phyloP scores from a whole-genome alignment of 2,888 invertebrate genomes.

The Cremastinae sp. region DNA sequence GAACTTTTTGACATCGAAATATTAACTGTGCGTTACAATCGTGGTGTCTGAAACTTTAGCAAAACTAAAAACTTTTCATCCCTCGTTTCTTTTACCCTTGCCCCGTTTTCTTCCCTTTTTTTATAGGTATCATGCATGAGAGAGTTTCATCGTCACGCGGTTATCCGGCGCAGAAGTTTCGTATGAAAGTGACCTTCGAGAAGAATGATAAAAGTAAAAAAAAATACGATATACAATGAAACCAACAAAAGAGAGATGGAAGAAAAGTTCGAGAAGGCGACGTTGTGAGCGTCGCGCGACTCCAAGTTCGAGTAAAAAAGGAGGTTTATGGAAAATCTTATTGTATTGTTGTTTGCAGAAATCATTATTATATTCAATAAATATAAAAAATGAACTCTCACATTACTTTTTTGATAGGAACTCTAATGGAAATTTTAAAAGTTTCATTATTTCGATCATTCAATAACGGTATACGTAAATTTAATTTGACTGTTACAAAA shows the following conservation, averaged over 20 bases:
- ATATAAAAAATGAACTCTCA: too few species aligned
- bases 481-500: too few species aligned
- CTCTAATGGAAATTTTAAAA: too few species aligned
- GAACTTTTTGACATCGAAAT: slow-evolving; percentile 26
- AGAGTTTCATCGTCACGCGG: slow-evolving; percentile 50
- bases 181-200: slow-evolving; percentile 53
- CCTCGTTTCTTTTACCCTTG: slow-evolving; percentile 6
- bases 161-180: slow-evolving; percentile 49
- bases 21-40: slow-evolving; percentile 30
- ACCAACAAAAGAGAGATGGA: slow-evolving; percentile 8
- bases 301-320: too few species aligned
- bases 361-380: too few species aligned
- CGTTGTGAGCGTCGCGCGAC: slow-evolving; percentile 3
- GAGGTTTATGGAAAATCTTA: too few species aligned
- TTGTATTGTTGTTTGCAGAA: too few species aligned
- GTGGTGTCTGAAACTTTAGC: slow-evolving; percentile 29
- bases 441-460: too few species aligned
- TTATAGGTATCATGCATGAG: slow-evolving; percentile 1
- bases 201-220: slow-evolving; percentile 47
- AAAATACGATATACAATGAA: not conserved
- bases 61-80: slow-evolving; percentile 51
- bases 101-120: not conserved
- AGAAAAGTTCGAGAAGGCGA: slow-evolving; percentile 41
- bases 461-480: too few species aligned
- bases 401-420: too few species aligned